A percentile compares a stretch with the other conserved stretches of the same genome.
phyloP scores from a whole-genome alignment of 2,888 invertebrate species.

The Brassicogethes aeneus region DNA sequence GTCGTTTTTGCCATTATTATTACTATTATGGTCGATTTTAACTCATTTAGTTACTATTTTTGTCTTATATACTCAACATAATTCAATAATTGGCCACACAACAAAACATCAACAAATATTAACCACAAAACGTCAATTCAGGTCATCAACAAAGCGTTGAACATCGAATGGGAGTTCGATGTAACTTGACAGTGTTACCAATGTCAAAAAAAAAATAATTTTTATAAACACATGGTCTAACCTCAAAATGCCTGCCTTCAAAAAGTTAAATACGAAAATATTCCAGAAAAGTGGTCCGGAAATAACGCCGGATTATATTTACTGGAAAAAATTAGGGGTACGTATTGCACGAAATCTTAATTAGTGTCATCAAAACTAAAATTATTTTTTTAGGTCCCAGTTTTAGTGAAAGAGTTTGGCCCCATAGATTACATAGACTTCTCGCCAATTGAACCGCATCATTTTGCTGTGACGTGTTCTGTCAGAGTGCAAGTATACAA shows the following conservation, averaged over 20 bases:
- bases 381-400: constrained; percentile 56
- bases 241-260: constrained; percentile 49
- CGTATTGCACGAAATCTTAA: constrained; percentile 27
- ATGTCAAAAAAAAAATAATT: neutral
- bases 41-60: too few species aligned
- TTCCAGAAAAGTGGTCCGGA: constrained; percentile 58
- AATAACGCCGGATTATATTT: constrained; percentile 67
- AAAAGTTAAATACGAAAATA: constrained; percentile 61
- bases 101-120: neutral
- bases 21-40: too few species aligned
- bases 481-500: constrained; percentile 81
- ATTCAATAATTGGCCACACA: too few species aligned
- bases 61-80: neutral
- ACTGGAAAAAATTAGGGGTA: constrained; percentile 87
- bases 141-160: neutral
- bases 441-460: constrained; percentile 78
- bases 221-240: constrained; percentile 3
- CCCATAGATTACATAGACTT: constrained; percentile 88
- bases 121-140: neutral
- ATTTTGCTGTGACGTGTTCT: constrained; percentile 89
- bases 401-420: constrained; percentile 85
- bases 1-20: constrained; percentile 61
- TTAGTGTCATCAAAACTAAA: neutral
- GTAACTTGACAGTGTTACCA: neutral
- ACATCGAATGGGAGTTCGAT: neutral